Evolutionary conservation across 2,113 vertebrate genomes (phyloP).

Genomic region (Cyphomyrus discorhynchus): DNA sequence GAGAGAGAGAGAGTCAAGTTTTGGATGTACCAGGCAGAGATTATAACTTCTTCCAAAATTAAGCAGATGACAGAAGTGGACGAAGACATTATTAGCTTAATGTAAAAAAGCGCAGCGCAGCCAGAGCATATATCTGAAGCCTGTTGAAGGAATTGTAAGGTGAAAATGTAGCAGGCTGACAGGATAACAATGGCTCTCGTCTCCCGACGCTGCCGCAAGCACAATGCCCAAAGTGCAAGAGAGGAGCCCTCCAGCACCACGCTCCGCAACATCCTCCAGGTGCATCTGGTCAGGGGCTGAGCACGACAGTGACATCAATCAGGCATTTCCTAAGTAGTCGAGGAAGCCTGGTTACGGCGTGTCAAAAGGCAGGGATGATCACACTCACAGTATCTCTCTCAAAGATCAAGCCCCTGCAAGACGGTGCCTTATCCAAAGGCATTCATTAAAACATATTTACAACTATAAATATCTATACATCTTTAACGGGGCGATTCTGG

Average conservation of each 20-base stretch:
- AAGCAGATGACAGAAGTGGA: background rate
- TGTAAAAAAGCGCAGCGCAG: background rate
- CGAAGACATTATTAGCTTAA: background rate
- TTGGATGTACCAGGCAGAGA: background rate
- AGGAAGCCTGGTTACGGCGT: background rate
- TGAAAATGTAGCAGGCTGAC: background rate
- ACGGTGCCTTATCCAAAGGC: background rate
- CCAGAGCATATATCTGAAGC: background rate
- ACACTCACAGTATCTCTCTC: background rate
- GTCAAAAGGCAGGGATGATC: background rate
- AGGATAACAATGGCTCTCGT: background rate
- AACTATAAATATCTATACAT: background rate
- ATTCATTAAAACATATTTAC: background rate
- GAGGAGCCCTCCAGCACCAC: background rate
- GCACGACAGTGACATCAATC: background rate
- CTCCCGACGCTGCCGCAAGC: background rate
- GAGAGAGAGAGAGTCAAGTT: background rate
- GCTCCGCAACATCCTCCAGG: conserved; percentile 7
- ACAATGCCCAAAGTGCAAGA: background rate
- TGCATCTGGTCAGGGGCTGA: background rate
- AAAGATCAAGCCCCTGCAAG: background rate
- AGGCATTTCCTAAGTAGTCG: background rate
- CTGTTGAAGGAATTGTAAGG: background rate
- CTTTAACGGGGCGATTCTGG: background rate
- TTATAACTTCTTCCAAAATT: background rate